A percentile compares a stretch with the other conserved stretches of the same genome.
Evolutionary conservation across 2,888 invertebrate genomes (phyloP).

Genomic region (Desoria tigrina): DNA sequence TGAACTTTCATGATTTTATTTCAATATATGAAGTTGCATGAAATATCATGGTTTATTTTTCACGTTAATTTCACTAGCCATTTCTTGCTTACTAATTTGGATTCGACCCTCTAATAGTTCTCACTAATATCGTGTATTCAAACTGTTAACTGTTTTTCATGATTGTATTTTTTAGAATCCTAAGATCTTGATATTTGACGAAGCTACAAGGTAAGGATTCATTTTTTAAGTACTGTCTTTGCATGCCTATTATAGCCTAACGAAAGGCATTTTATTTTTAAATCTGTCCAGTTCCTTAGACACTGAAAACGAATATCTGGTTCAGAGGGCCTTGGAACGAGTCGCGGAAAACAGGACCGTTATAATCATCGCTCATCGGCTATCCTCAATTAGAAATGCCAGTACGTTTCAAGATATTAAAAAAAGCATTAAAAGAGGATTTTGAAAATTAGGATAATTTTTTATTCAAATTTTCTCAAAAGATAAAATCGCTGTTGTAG

Average conservation of each 20-base stretch:
- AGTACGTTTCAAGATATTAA: conserved; percentile 59
- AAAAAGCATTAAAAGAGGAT: background rate
- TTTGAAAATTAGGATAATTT: background rate
- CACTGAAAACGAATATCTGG: conserved; percentile 82
- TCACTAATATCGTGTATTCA: too few species aligned
- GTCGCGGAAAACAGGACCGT: conserved; percentile 83
- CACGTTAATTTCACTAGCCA: too few species aligned
- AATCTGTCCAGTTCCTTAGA: conserved; percentile 79
- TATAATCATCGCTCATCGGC: conserved; percentile 87
- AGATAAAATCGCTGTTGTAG: conserved; percentile 79
- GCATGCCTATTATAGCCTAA: too few species aligned
- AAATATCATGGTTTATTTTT: too few species aligned
- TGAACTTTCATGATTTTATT: too few species aligned
- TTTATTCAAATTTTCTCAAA: conserved; percentile 52
- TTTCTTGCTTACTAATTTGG: too few species aligned
- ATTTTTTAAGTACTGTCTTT: too few species aligned
- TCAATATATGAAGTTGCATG: too few species aligned
- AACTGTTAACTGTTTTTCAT: too few species aligned
- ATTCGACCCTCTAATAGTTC: too few species aligned
- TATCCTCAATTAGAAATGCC: conserved; percentile 89
- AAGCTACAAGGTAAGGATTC: conserved; percentile 74
- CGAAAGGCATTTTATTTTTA: too few species aligned
- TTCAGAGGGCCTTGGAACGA: conserved; percentile 83
- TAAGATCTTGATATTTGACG: conserved; percentile 86
- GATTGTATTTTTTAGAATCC: conserved; percentile 83